These are phyloP conservation scores for Gymnosoma rotundatum DNA, from an alignment of 2,888 invertebrate species.

Conservation along the genomic window DNA sequence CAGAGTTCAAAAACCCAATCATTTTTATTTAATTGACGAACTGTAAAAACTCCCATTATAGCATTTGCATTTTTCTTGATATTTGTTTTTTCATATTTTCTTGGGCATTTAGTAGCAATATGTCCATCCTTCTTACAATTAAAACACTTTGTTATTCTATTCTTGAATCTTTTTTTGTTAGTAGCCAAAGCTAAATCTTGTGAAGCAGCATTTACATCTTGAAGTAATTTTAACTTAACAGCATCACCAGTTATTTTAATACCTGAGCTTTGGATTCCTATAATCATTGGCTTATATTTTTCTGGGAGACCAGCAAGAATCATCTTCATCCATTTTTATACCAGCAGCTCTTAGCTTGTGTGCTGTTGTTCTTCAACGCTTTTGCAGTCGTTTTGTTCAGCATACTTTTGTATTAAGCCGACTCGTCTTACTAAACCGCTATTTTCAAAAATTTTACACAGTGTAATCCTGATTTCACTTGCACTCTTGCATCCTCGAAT, in stretches of 20 bases:
- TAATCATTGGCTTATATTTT: too few species aligned
- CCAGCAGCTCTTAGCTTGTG: slow-evolving; percentile 38
- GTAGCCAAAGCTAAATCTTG: too few species aligned
- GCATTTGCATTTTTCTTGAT: neutral
- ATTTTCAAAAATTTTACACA: too few species aligned
- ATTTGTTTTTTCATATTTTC: neutral
- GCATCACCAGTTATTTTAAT: too few species aligned
- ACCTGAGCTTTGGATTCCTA: too few species aligned
- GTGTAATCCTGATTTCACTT: slow-evolving; percentile 11
- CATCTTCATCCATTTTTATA: slow-evolving; percentile 41
- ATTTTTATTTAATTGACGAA: neutral
- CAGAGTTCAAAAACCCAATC: neutral
- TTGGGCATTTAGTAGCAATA: neutral
- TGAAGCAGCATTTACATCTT: too few species aligned
- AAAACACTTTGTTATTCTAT: slow-evolving; percentile 1
- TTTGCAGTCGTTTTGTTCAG: slow-evolving; percentile 37
- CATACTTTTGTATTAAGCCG: slow-evolving; percentile 47
- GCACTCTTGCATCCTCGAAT: slow-evolving; percentile 23
- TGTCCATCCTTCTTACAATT: slow-evolving; percentile 1
- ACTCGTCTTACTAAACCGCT: slow-evolving; percentile 11
- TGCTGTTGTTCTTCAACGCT: slow-evolving; percentile 35
- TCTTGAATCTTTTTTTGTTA: slow-evolving; percentile 26
- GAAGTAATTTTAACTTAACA: too few species aligned
- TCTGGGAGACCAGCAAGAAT: slow-evolving; percentile 39
- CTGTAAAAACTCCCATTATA: neutral